These are phyloP conservation scores for Geophilus truncorum DNA, from an alignment of 2,888 invertebrate species.

Conservation along the genomic window DNA sequence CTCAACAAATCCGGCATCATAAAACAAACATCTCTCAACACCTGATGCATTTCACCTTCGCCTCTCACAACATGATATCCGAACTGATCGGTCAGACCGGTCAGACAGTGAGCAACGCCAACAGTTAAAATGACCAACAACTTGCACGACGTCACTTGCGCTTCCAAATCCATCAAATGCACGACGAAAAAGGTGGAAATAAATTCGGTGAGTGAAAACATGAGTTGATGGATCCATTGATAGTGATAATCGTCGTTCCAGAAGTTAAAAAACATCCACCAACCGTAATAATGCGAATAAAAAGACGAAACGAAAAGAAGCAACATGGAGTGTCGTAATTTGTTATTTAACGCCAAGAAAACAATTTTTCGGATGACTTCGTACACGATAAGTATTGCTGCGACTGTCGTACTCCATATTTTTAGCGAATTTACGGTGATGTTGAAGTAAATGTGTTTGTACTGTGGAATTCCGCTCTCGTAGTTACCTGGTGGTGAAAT, in stretches of 20 bases:
- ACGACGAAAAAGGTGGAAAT: slow-evolving; percentile 58
- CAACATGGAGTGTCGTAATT: slow-evolving; percentile 59
- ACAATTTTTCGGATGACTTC: slow-evolving; percentile 59
- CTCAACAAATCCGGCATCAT: slow-evolving; percentile 64
- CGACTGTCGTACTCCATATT: slow-evolving; percentile 61
- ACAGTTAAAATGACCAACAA: slow-evolving; percentile 58
- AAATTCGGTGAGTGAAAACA: slow-evolving; percentile 60
- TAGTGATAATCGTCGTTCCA: slow-evolving; percentile 66
- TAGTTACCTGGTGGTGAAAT: slow-evolving; percentile 55
- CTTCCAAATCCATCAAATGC: slow-evolving; percentile 55
- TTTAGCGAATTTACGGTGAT: slow-evolving; percentile 61
- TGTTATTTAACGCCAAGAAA: slow-evolving; percentile 54
- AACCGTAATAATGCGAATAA: slow-evolving; percentile 64
- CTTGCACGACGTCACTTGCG: slow-evolving; percentile 55
- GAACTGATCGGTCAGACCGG: slow-evolving; percentile 63
- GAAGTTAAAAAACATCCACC: slow-evolving; percentile 65
- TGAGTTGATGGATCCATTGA: slow-evolving; percentile 65
- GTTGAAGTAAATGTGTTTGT: slow-evolving; percentile 67
- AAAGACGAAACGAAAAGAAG: slow-evolving; percentile 59
- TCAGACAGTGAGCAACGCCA: slow-evolving; percentile 59
- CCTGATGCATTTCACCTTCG: slow-evolving; percentile 62
- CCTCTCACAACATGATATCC: slow-evolving; percentile 59
- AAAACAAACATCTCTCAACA: slow-evolving; percentile 61
- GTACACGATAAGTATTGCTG: slow-evolving; percentile 58
- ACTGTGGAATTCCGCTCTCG: slow-evolving; percentile 63